Evolutionary conservation across 2,113 vertebrate genomes (phyloP), one percentile per base, ranked within the genome.

Genomic region (Stercorarius parasiticus): DNA sequence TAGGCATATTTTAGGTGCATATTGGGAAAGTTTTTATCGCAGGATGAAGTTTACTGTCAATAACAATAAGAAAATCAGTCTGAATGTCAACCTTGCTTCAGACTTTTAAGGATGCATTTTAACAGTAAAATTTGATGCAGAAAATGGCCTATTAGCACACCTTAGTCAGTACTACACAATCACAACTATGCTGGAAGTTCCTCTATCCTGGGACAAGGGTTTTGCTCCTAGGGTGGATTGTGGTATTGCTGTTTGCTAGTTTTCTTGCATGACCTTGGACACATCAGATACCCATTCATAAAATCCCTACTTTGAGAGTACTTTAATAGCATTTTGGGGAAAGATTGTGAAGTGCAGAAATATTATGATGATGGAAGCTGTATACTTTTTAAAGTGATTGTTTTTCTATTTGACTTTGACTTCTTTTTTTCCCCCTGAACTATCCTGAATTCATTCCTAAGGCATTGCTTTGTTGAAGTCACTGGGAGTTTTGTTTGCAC

Each of bases 391-490:
- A 38, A 91, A 96, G 56, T 65, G 30, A 77, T 53, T 88, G 43
- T 89, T 94, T 93, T 94, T 65, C 49, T 93, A 26, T 81, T 82
- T 96, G 77, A 82, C 83, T 86, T 86, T 71, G 42, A 56, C 59
- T 74, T n/a, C n/a, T 77, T 88, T 79, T 49, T 77, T 69, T 56
- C 7, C 9, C 17, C 19, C 36, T 82, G 53, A 82, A 93, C 45
- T 90, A 72, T 62, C 47, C 61, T 89, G 58, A 61, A 69, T 70
- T 93, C 27, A 85, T 94, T 91, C 89, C 67, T 82, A 80, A 88
- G 66, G 14, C 56, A 89, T 66, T 84, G 38, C 12, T 82, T 82
- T 89, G 59, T 61, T 61, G 65, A 82, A 95, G 61, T 86, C 65
- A 25, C 69, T 86, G 56, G 16, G 27, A 94, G 65, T 82, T 93